Conservation (phyloP, 2,888 invertebrate genomes). For the Drosophila recens region DNA sequence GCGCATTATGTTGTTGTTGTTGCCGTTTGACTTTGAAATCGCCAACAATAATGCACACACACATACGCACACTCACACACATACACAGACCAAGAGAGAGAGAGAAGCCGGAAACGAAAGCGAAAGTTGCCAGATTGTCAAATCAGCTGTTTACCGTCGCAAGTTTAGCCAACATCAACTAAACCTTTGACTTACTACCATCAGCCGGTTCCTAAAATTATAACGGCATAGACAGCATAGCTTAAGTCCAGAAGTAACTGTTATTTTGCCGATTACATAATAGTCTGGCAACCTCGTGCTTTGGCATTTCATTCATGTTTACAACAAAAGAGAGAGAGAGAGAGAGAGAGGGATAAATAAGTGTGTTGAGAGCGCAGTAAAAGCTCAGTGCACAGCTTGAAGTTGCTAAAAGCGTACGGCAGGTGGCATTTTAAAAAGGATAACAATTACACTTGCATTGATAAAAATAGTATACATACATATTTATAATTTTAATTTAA, state of each 20-base stretch:
- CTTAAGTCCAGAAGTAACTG: background rate
- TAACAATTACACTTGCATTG: background rate
- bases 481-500: too few relatives aligned
- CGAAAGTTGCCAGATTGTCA: conserved; percentile 62
- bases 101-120: conserved; percentile 74
- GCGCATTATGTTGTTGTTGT: conserved; percentile 63
- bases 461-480: background rate
- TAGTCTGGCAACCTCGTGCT: conserved; percentile 57
- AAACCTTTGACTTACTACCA: background rate
- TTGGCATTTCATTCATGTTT: conserved; percentile 65
- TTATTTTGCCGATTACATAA: conserved; percentile 41
- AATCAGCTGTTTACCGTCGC: conserved; percentile 16
- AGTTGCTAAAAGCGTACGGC: conserved; percentile 36
- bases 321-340: conserved; percentile 10
- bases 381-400: conserved; percentile 29
- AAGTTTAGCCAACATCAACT: conserved; percentile 13
- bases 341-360: conserved; percentile 18
- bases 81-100: background rate
- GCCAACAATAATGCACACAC: conserved; percentile 71
- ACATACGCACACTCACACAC: conserved; percentile 20
- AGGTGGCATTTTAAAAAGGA: conserved; percentile 43
- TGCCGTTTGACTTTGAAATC: conserved; percentile 79
- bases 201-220: fast-evolving
- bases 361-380: conserved; percentile 12
- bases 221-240: fast-evolving